phyloP scores from a whole-genome alignment of 2,888 invertebrate species.

The Hermodice carunculata region DNA sequence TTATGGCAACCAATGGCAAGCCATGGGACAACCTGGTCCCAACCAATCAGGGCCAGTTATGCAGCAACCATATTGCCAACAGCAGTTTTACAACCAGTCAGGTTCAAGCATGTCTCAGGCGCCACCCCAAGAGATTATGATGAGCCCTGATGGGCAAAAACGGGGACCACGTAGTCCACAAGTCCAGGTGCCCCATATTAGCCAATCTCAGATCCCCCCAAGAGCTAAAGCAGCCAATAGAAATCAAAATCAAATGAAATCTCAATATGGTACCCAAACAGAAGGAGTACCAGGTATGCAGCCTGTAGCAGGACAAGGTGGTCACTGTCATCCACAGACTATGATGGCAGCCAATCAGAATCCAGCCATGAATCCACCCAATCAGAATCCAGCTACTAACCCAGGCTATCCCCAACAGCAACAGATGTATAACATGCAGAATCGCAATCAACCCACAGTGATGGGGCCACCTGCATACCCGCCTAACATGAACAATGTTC shows the following conservation, averaged over 20 bases:
- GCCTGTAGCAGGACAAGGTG: background rate
- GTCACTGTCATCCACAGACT: background rate
- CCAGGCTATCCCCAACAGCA: too few relatives aligned
- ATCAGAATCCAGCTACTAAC: too few relatives aligned
- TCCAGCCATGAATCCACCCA: background rate
- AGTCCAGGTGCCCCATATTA: constrained; percentile 67
- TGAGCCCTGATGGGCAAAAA: constrained; percentile 19
- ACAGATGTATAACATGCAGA: too few relatives aligned
- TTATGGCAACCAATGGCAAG: constrained; percentile 3
- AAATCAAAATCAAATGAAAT: constrained; percentile 33
- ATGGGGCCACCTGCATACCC: constrained; percentile 34
- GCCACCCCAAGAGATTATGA: background rate
- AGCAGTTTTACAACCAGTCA: background rate
- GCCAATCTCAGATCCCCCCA: constrained; percentile 66
- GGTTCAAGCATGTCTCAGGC: constrained; percentile 5
- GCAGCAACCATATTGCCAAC: background rate
- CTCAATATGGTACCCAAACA: constrained; percentile 16
- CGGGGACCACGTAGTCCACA: constrained; percentile 61
- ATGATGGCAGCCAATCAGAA: background rate
- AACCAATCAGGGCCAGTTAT: background rate
- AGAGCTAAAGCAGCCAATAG: constrained; percentile 53
- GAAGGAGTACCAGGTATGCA: constrained; percentile 1
- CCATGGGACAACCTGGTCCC: background rate
- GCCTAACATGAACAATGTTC: constrained; percentile 22
- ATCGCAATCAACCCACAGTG: constrained; percentile 41